Conservation (phyloP, 53 echinoderm and acorn worm species). For the Crossaster papposus region DNA sequence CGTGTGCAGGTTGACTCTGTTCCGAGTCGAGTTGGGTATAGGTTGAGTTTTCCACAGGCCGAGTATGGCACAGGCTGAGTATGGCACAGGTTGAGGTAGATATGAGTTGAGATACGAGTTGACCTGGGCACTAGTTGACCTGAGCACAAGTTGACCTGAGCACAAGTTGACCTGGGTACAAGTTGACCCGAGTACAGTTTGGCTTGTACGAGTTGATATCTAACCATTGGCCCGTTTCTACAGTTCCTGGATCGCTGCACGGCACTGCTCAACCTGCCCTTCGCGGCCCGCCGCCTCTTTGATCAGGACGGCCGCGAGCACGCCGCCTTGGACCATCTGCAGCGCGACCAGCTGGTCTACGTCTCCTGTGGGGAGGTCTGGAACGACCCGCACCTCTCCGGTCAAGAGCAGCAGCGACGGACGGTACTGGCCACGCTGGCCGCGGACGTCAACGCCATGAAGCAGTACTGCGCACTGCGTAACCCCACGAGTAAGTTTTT, state of each 20-base stretch:
- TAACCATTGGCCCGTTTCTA: neutral
- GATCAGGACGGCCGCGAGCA: slow-evolving; percentile 78
- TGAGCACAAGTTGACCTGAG: too few species aligned
- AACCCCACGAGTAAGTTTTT: slow-evolving; percentile 37
- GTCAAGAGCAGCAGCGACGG: slow-evolving; percentile 89
- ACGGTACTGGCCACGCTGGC: slow-evolving; percentile 82
- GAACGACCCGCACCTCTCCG: slow-evolving; percentile 80
- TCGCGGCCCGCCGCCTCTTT: slow-evolving; percentile 88
- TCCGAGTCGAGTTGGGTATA: too few species aligned
- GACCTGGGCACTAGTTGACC: too few species aligned
- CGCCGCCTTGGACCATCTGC: slow-evolving; percentile 62
- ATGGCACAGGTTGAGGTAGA: too few species aligned
- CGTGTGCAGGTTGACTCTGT: too few species aligned
- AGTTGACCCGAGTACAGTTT: neutral
- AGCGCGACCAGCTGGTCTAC: slow-evolving; percentile 88
- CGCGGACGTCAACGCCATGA: slow-evolving; percentile 86
- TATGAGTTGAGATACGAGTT: too few species aligned
- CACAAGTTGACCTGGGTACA: too few species aligned
- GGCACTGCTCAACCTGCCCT: slow-evolving; percentile 81
- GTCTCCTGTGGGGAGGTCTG: slow-evolving; percentile 91
- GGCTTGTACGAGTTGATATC: neutral
- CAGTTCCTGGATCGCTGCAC: slow-evolving; percentile 96
- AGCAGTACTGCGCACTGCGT: slow-evolving; percentile 79
- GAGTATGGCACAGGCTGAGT: too few species aligned
- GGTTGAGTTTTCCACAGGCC: too few species aligned